Base-by-base conservation (phyloP, 2,797 vertebrate species). In the Rallus crepitans region DNA sequence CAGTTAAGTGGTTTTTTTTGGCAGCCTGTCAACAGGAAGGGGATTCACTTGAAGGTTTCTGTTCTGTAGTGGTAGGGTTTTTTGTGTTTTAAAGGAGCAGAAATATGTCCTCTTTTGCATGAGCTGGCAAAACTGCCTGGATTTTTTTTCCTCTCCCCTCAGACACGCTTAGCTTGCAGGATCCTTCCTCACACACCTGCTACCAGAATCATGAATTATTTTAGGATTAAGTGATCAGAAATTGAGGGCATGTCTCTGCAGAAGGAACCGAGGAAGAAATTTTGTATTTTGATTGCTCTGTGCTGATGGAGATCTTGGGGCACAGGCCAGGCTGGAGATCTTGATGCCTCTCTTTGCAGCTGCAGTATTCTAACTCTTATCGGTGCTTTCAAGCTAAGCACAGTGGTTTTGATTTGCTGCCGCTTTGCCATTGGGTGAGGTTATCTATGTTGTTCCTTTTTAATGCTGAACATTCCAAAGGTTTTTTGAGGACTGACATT, bases 31-130 rank as follows among this genome's bases (percentile, higher is more conserved):
- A 89, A 20, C 55, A 90, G 82, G 72, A 89, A 93, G 42, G 47
- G 42, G 61, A 81, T 86, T 93, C 40, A 59, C 23, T 91, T 71
- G 42, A 90, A 72, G 80, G 64, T 91, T 95, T 96, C 70, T 2
- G 0, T 61, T 56, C 33, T 53, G 30, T 55, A 11, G 5, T 53
- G 25, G 50, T 28, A 25, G 25, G 50, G 9, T 28, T 53, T 53
- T 53, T 53, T 52, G 42, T 37, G 47, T 35, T 59, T 28, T 11
- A 12, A 69, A 35, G 14, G 61, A 82, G 33, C 66, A 61, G 11
- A 89, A 72, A 50, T 56, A 64, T 56, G 61, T 5, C 19, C 27
- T 78, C 15, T 86, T 89, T 42, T 71, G 40, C 47, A 53, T 3
- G 5, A 59, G 11, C 52, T 82, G 59, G 56, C 39, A 73, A 75